These are phyloP conservation scores for Pyrrhia umbra DNA, from an alignment of 2,888 invertebrate species.

Conservation along the genomic window DNA sequence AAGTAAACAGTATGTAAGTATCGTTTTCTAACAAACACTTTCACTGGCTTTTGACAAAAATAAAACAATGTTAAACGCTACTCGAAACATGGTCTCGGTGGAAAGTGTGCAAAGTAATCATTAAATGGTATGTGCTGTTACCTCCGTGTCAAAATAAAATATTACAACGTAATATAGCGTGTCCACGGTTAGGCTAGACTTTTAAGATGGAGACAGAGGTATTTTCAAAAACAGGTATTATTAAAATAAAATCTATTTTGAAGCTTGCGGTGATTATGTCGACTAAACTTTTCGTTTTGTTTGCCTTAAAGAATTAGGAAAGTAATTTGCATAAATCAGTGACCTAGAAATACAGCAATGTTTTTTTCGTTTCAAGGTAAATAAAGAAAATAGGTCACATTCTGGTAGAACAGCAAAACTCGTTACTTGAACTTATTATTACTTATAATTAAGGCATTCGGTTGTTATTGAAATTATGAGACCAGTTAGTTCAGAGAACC, in stretches of 20 bases:
- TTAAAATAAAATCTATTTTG: too few relatives aligned
- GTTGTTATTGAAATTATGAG: constrained; percentile 14
- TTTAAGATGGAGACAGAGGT: too few relatives aligned
- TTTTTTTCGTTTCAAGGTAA: constrained; percentile 19
- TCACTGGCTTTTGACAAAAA: constrained; percentile 48
- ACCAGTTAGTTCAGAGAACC: constrained; percentile 11
- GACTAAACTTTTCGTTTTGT: constrained; percentile 15
- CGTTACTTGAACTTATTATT: not conserved
- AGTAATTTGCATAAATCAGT: constrained; percentile 25
- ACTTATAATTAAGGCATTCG: not conserved
- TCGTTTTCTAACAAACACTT: constrained; percentile 39
- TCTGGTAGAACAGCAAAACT: not conserved
- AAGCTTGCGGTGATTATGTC: too few relatives aligned
- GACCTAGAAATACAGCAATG: constrained; percentile 27
- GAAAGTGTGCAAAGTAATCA: constrained; percentile 33
- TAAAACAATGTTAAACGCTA: constrained; percentile 23
- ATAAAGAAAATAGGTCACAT: constrained; percentile 9
- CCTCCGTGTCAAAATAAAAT: not conserved
- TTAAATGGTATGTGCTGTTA: not conserved
- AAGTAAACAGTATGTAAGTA: constrained; percentile 14
- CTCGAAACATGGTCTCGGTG: constrained; percentile 27
- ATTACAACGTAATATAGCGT: too few relatives aligned
- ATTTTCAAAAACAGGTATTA: too few relatives aligned
- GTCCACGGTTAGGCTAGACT: too few relatives aligned
- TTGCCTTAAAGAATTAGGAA: constrained; percentile 16